phyloP scores from a whole-genome alignment of 2,797 vertebrate genomes.

The Typhlichthys subterraneus region DNA sequence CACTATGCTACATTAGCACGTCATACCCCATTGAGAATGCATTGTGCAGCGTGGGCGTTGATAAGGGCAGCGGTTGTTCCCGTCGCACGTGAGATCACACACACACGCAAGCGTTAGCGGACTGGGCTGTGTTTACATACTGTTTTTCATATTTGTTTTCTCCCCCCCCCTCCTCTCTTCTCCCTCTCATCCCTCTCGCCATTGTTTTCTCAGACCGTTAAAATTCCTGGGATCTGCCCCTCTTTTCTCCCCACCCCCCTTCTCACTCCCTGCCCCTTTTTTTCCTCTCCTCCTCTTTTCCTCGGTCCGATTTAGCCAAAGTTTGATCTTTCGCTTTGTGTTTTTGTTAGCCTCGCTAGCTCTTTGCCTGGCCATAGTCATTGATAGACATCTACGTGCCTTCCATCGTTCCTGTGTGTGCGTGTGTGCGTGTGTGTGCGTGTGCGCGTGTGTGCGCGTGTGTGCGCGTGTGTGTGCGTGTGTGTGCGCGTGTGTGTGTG shows the following conservation, averaged over 20 bases:
- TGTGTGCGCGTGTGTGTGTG: slow-evolving; percentile 26
- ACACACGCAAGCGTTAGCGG: slow-evolving; percentile 15
- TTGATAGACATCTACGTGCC: neutral
- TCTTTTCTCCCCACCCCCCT: slow-evolving; percentile 44
- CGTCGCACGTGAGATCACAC: slow-evolving; percentile 7
- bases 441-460: neutral
- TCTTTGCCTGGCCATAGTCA: slow-evolving; percentile 3
- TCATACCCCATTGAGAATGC: slow-evolving; percentile 60
- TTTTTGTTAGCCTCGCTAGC: slow-evolving; percentile 20
- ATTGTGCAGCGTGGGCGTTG: slow-evolving; percentile 44
- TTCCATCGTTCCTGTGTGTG: slow-evolving; percentile 4
- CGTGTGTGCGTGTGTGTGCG: slow-evolving; percentile 21
- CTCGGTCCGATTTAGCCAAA: slow-evolving; percentile 32
- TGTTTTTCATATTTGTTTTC: slow-evolving; percentile 31
- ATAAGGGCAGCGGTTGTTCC: slow-evolving; percentile 39
- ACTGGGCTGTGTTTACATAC: slow-evolving; percentile 39
- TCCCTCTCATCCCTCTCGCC: slow-evolving; percentile 52
- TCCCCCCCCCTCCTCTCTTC: slow-evolving; percentile 23
- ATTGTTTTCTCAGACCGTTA: slow-evolving; percentile 78
- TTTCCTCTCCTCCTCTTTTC: slow-evolving; percentile 29
- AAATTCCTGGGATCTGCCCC: slow-evolving; percentile 72
- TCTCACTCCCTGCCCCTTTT: slow-evolving; percentile 37
- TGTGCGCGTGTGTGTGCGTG: slow-evolving; percentile 6
- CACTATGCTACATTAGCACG: slow-evolving; percentile 70
- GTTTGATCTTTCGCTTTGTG: slow-evolving; percentile 12